These are phyloP conservation scores for Gastrophryne carolinensis DNA, from an alignment of 2,797 vertebrate genomes.

Conservation along the genomic window DNA sequence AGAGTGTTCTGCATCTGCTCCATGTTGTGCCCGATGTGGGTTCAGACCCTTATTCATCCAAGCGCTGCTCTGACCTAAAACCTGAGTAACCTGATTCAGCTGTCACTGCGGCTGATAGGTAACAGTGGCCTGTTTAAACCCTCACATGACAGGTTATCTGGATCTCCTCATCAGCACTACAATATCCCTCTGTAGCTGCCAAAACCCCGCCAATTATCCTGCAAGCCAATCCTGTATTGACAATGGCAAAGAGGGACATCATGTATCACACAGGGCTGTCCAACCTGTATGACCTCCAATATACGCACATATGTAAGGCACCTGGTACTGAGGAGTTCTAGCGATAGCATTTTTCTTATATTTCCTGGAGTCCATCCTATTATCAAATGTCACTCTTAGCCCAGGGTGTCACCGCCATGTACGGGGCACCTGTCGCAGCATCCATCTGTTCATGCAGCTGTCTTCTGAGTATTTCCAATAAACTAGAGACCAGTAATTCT, in stretches of 20 bases:
- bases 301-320: too few relatives aligned
- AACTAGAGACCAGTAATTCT: neutral
- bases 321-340: too few relatives aligned
- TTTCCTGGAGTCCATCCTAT: too few relatives aligned
- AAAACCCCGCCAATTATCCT: neutral
- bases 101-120: neutral
- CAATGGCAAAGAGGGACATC: too few relatives aligned
- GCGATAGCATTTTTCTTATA: too few relatives aligned
- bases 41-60: too few relatives aligned
- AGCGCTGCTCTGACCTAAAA: too few relatives aligned
- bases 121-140: neutral
- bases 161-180: neutral
- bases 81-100: too few relatives aligned
- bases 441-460: conserved; percentile 40
- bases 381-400: too few relatives aligned
- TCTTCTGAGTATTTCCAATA: neutral
- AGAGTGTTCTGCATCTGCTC: too few relatives aligned
- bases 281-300: too few relatives aligned
- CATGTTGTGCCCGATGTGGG: neutral
- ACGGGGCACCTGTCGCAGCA: neutral
- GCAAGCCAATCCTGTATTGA: neutral
- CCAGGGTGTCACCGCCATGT: neutral
- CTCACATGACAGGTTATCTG: neutral
- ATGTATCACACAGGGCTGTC: too few relatives aligned
- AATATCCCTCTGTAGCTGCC: neutral